These are phyloP conservation scores for Adelphocoris suturalis DNA, from an alignment of 2,888 invertebrate genomes.

Conservation along the genomic window DNA sequence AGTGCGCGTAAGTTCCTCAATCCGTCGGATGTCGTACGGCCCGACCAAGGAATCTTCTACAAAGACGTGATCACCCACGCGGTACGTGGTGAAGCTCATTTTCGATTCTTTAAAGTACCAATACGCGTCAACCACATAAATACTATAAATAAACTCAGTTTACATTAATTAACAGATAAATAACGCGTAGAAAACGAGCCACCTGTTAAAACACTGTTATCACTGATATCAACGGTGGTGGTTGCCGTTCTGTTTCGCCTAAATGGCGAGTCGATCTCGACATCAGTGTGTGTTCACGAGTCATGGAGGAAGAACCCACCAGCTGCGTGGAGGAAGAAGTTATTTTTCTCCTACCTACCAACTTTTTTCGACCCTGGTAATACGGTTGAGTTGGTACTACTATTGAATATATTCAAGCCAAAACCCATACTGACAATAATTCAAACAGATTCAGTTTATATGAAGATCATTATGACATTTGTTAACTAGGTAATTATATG, in stretches of 20 bases:
- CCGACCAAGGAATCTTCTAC: constrained; percentile 98
- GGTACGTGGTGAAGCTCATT: constrained; percentile 92
- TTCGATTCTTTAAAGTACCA: neutral
- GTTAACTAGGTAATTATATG: no score
- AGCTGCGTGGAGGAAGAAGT: constrained; percentile 64
- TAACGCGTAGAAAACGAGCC: neutral
- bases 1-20: constrained; percentile 99
- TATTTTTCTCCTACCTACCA: no score
- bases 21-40: constrained; percentile 98
- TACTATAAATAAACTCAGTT: neutral
- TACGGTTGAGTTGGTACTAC: no score
- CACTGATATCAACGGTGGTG: neutral
- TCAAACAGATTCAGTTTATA: no score
- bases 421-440: no score
- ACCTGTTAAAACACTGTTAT: neutral
- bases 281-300: no score
- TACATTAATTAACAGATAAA: neutral
- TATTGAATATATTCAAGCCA: no score
- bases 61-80: constrained; percentile 99
- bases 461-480: no score
- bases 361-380: no score
- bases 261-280: neutral
- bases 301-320: neutral
- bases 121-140: neutral
- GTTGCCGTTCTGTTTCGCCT: neutral